Evolutionary conservation across 2,888 invertebrate genomes (phyloP), one percentile per base, ranked within the genome.

Genomic region (Lissocephala sabroskyi): DNA sequence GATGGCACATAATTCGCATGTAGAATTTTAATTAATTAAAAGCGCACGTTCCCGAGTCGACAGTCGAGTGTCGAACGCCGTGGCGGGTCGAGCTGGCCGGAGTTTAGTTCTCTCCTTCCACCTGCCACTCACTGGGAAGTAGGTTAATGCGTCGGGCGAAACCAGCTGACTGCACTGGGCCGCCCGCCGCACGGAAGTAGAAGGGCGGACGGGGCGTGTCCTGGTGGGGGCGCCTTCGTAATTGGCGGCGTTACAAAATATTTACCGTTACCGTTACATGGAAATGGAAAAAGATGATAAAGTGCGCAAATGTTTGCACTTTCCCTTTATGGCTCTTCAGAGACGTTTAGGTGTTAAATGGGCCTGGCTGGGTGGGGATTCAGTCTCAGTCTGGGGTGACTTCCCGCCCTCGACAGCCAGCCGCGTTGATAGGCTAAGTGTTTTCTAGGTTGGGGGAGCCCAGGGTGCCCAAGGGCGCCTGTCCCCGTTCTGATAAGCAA

Each of bases 261-360:
- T 79, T 71, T 71, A 35, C 28, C 36, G 23, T 44, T 43, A 62
- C 71, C 63, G 62, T 68, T 39, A 57, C 62, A 46, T 45, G 68
- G 54, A 75, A 78, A 71, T 66, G 75, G 71, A 53, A 77, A 75
- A 77, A 75, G 59, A 70, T 70, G 68, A 70, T 70, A 75, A 70
- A 78, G 65, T 78, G 79, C 56, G 73, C 76, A 76, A 70, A 75
- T 70, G 79, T 70, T 78, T 76, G 76, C 79, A 78, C 76, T 70
- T 78, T 78, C 73, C 73, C 73, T 78, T 70, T 78, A 70, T 51
- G 70, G 56, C 73, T 67, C 79, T 71, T 70, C 44, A 56, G 70
- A 70, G 76, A 78, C 66, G 40, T 53, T 52, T 49, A 53, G 70
- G 56, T 68, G 77, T 56, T 51, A 49, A 41, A 52, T 41, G 35